phyloP scores from a whole-genome alignment of 2,888 invertebrate genomes.

The Sphinx pinastri region DNA sequence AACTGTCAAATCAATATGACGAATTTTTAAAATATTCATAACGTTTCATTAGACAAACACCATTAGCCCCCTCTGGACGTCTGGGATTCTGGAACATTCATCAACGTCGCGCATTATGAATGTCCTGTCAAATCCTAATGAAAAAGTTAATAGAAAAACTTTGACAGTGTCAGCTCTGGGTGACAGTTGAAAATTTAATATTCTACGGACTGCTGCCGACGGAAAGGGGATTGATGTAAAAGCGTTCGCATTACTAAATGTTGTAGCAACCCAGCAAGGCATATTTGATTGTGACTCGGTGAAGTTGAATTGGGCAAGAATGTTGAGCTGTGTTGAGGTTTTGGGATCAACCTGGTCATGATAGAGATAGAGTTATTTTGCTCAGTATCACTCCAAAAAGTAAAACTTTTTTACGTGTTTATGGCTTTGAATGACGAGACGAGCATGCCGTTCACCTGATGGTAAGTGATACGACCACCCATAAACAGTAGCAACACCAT shows the following conservation, averaged over 20 bases:
- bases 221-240: slow-evolving; percentile 46
- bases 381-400: too few species aligned
- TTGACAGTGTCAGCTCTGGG: slow-evolving; percentile 68
- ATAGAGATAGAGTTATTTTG: too few species aligned
- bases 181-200: slow-evolving; percentile 78
- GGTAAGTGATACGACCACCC: too few species aligned
- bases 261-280: neutral
- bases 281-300: too few species aligned
- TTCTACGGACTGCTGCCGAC: slow-evolving; percentile 48
- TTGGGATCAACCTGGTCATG: too few species aligned
- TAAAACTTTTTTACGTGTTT: too few species aligned
- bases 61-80: slow-evolving; percentile 37
- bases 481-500: too few species aligned
- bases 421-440: too few species aligned
- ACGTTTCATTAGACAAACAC: slow-evolving; percentile 22
- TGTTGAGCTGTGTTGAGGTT: too few species aligned
- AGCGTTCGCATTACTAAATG: neutral
- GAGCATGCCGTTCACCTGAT: too few species aligned
- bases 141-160: slow-evolving; percentile 82
- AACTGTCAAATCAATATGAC: slow-evolving; percentile 14
- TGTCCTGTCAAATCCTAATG: slow-evolving; percentile 77
- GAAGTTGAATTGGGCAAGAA: too few species aligned
- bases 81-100: slow-evolving; percentile 55
- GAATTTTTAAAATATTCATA: slow-evolving; percentile 10
- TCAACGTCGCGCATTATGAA: slow-evolving; percentile 77